phyloP scores from a whole-genome alignment of 2,797 vertebrate genomes.

The Clamator glandarius region DNA sequence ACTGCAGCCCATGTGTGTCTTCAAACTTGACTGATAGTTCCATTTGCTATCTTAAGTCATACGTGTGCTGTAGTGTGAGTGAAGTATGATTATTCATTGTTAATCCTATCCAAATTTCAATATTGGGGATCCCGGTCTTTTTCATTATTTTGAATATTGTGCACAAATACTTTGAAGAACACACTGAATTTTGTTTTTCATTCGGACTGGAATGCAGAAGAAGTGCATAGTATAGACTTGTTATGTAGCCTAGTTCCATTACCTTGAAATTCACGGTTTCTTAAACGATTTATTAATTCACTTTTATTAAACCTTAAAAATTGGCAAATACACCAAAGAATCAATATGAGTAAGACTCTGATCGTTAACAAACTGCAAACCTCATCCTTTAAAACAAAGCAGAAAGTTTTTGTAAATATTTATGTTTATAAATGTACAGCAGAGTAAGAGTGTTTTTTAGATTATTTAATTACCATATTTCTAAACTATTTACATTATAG shows the following conservation, averaged over 20 bases:
- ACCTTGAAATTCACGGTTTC: constrained; percentile 67
- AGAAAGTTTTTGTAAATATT: constrained; percentile 90
- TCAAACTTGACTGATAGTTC: background rate
- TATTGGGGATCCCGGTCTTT: background rate
- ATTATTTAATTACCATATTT: constrained; percentile 93
- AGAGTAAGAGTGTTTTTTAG: constrained; percentile 89
- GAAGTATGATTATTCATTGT: background rate
- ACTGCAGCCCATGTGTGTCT: background rate
- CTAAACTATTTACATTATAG: constrained; percentile 87
- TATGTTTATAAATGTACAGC: constrained; percentile 91
- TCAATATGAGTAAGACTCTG: constrained; percentile 75
- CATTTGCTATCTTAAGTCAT: background rate
- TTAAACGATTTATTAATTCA: too few relatives aligned
- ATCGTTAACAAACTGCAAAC: constrained; percentile 78
- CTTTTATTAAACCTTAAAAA: constrained; percentile 72
- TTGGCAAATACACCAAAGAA: constrained; percentile 83
- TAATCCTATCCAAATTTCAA: constrained; percentile 5
- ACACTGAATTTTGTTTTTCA: constrained; percentile 30
- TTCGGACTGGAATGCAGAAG: constrained; percentile 25
- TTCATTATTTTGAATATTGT: background rate
- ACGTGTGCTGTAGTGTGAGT: background rate
- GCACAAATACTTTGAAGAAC: constrained; percentile 35
- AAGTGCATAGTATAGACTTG: constrained; percentile 26
- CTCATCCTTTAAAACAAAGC: constrained; percentile 79
- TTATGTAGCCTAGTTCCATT: constrained; percentile 56